Conservation (phyloP, 2,797 vertebrate genomes). For the Ciconia nigra region DNA sequence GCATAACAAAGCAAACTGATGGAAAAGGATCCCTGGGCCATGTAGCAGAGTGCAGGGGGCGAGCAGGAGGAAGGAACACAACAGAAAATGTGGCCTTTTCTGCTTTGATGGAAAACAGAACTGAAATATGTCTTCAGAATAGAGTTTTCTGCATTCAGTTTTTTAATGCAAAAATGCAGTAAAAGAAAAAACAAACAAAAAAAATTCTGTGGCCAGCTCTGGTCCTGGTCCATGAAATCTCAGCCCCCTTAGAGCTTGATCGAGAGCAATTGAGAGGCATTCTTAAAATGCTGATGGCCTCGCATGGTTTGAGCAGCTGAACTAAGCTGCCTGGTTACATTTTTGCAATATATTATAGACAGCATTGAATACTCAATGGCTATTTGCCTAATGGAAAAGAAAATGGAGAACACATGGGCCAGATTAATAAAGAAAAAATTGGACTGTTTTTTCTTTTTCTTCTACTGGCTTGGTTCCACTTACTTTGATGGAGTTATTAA, state of each 20-base stretch:
- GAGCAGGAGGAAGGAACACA: not conserved
- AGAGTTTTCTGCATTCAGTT: not conserved
- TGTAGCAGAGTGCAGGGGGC: rapidly evolving
- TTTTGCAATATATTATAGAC: not conserved
- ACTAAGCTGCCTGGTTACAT: not conserved
- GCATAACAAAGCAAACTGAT: not conserved
- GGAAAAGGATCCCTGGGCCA: not conserved
- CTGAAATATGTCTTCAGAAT: not conserved
- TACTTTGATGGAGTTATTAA: not conserved
- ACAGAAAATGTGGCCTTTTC: not conserved
- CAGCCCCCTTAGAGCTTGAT: not conserved
- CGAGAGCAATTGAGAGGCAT: not conserved
- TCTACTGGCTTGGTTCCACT: not conserved
- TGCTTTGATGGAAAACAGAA: not conserved
- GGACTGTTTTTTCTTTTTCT: not conserved
- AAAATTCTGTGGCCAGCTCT: not conserved
- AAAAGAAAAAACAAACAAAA: not conserved
- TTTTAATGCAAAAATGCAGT: not conserved
- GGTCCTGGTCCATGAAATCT: not conserved
- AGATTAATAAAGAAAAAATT: not conserved
- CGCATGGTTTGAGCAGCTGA: not conserved
- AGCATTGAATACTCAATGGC: not conserved
- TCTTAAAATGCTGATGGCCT: not conserved
- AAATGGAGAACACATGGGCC: not conserved
- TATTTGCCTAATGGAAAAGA: not conserved